phyloP scores from a whole-genome alignment of 2,888 invertebrate species.

The Sarcophaga rosellei region DNA sequence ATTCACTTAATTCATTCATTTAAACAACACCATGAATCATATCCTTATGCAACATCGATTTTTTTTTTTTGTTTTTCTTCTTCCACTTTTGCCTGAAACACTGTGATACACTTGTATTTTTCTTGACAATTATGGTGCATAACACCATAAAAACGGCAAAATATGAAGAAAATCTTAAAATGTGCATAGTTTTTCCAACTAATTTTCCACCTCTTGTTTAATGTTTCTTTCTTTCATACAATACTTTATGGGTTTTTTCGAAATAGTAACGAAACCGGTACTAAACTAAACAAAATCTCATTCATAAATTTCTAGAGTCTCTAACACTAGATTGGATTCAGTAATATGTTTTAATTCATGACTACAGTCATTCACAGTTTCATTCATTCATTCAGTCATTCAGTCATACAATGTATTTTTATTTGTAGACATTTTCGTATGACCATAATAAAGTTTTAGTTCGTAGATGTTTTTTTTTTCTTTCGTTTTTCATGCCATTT shows the following conservation, averaged over 20 bases:
- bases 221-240: background rate
- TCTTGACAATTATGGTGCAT: conserved; percentile 42
- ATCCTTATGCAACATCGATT: conserved; percentile 58
- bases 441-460: conserved; percentile 53
- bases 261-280: conserved; percentile 61
- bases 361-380: too few species aligned
- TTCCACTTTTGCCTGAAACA: too few species aligned
- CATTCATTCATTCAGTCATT: conserved; percentile 49
- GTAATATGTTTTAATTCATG: conserved; percentile 43
- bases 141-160: conserved; percentile 35
- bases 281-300: conserved; percentile 48
- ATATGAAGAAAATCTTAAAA: conserved; percentile 1
- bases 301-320: conserved; percentile 59
- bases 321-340: background rate
- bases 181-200: conserved; percentile 47
- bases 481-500: conserved; percentile 31
- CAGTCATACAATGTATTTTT: conserved; percentile 51
- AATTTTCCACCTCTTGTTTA: conserved; percentile 50
- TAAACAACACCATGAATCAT: conserved; percentile 10
- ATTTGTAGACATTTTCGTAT: conserved; percentile 49
- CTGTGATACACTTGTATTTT: conserved; percentile 43
- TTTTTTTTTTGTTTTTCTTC: conserved; percentile 5
- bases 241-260: conserved; percentile 6
- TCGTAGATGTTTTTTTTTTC: conserved; percentile 22
- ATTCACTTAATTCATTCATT: background rate